phyloP scores from a whole-genome alignment of 1,140 invertebrate species.

The Pararge aegeria region DNA sequence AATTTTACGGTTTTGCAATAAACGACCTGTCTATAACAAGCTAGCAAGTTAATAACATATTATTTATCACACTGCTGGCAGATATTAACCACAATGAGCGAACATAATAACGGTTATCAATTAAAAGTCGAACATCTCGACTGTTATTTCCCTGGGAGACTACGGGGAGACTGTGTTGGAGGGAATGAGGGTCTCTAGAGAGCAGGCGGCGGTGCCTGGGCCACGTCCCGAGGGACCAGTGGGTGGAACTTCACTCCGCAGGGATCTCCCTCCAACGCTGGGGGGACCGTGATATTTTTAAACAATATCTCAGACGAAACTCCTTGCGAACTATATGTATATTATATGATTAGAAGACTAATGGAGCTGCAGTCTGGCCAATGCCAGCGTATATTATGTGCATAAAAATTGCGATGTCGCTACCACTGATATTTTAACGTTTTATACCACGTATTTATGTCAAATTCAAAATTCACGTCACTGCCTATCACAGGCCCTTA shows the following conservation, averaged over 20 bases:
- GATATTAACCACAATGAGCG: constrained; percentile 3
- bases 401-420: too few species aligned
- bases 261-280: constrained; percentile 51
- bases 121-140: constrained; percentile 67
- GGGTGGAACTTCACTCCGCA: constrained; percentile 69
- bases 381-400: too few species aligned
- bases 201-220: constrained; percentile 66
- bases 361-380: not conserved
- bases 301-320: constrained; percentile 54
- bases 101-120: constrained; percentile 52
- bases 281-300: constrained; percentile 71
- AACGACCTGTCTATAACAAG: too few species aligned
- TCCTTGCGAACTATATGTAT: constrained; percentile 23
- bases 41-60: too few species aligned
- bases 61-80: not conserved
- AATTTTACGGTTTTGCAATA: too few species aligned
- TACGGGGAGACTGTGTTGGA: constrained; percentile 38
- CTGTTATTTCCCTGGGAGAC: constrained; percentile 60
- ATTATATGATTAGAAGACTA: constrained; percentile 13
- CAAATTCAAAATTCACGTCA: too few species aligned
- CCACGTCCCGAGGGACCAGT: constrained; percentile 61
- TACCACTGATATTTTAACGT: too few species aligned
- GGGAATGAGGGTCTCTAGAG: constrained; percentile 50
- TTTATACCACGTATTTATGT: too few species aligned
- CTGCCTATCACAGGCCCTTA: too few species aligned